Evolutionary conservation across 2,797 vertebrate species (phyloP), one percentile per base, ranked within the genome.

Genomic region (Eospalax fontanierii): DNA sequence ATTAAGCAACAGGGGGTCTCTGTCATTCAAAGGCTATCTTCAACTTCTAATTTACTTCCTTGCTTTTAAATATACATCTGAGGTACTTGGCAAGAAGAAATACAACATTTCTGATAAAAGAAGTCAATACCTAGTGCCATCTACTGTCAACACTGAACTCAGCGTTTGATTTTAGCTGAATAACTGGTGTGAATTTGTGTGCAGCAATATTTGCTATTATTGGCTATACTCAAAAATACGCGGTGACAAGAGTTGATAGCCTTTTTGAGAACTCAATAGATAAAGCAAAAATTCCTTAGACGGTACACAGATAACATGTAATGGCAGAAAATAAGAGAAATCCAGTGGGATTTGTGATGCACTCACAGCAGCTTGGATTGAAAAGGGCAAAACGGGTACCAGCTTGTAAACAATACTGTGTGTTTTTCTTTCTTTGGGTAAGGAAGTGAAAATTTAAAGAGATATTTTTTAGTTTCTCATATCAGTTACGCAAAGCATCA

Each of bases 51-150:
- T 74, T 84, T 61, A 70, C 70, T 84, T 76, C 40, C 18, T 54
- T 80, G 7, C 50, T 40, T 90, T 84, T 68, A 73, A 24, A 90
- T 33, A 59, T 70, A 19, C 73, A 93, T 63, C 43, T 88, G 74
- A 90, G 5, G 7, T 71, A 68, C 33, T 40, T 50, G 30, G 16
- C 18, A 95, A 90, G 59, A 92, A 93, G 4, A 94, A 73, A n/a
- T 0, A 90, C 9, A 78, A 65, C 12, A 79, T 12, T 74, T 33
- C 68, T 89, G 35, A 85, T 50, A 24, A 74, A 94, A 93, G 46
- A 84, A 63, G 12, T 79, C 95, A 93, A 87, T 86, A 33, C 33
- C 18, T 93, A 79, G 78, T 91, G 90, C 85, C 87, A 94, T 90
- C 74, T 92, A 43, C 74, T 95, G 87, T 95, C 71, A 75, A 24